A percentile compares a stretch with the other conserved stretches of the same genome.
These are phyloP conservation scores for Diabrotica virgifera DNA, from an alignment of 1,140 invertebrate genomes.

Conservation along the genomic window DNA sequence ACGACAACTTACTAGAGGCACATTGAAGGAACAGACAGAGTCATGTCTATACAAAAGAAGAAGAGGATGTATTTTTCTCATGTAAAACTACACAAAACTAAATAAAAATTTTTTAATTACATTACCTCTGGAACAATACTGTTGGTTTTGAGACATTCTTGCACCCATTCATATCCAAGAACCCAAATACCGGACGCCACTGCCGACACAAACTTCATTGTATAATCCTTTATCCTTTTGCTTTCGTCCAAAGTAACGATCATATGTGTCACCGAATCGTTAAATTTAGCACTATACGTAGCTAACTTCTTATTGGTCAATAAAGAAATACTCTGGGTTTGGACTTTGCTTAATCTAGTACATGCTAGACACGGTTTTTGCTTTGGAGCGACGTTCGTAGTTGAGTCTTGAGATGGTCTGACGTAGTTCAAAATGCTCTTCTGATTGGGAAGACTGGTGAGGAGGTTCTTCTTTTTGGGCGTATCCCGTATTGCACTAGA, in stretches of 20 bases:
- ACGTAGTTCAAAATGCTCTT: conserved; percentile 43
- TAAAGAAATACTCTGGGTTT: conserved; percentile 34
- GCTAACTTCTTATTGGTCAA: conserved; percentile 39
- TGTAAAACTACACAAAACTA: too few relatives aligned
- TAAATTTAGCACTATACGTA: conserved; percentile 34
- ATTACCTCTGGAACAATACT: conserved; percentile 41
- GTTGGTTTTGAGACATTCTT: conserved; percentile 40
- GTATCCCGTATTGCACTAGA: conserved; percentile 18
- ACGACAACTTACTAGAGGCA: too few relatives aligned
- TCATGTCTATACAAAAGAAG: too few relatives aligned
- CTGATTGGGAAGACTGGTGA: conserved; percentile 35
- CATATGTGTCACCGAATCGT: conserved; percentile 40
- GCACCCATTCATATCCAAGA: conserved; percentile 41
- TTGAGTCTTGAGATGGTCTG: conserved; percentile 17
- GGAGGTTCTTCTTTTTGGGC: conserved; percentile 18
- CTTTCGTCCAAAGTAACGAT: conserved; percentile 38
- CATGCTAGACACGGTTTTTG: conserved; percentile 38
- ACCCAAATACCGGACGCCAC: conserved; percentile 46
- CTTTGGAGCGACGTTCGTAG: not conserved
- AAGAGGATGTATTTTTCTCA: too few relatives aligned
- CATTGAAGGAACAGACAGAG: too few relatives aligned
- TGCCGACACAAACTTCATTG: conserved; percentile 44
- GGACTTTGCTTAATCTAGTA: conserved; percentile 34
- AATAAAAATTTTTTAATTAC: too few relatives aligned
- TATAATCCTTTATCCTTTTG: conserved; percentile 41